Percentiles rank a stretch among this genome's conserved stretches.
Conservation (phyloP, 2,797 vertebrate genomes). For the Diglossa cyanea region DNA sequence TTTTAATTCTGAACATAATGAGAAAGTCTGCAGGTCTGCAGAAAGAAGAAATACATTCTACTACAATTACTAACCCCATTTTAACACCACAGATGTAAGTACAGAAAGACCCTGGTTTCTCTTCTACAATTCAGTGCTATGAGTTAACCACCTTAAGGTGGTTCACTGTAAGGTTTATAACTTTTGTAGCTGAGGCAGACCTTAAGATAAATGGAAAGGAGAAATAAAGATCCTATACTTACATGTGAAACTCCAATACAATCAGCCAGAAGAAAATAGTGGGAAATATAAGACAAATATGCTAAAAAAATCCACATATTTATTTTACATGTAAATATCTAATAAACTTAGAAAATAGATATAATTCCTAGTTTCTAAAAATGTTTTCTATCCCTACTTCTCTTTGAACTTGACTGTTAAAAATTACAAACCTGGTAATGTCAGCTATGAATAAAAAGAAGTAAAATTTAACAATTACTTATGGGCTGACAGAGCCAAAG, state of each 20-base stretch:
- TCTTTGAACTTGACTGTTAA: background rate
- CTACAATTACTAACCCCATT: background rate
- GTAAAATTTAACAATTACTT: background rate
- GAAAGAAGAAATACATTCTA: background rate
- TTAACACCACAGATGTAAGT: background rate
- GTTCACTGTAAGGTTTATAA: background rate
- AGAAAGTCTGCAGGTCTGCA: background rate
- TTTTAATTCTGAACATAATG: background rate
- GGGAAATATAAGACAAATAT: background rate
- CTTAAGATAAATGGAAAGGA: background rate
- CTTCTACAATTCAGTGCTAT: background rate
- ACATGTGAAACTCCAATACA: background rate
- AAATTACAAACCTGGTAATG: background rate
- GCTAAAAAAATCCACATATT: background rate
- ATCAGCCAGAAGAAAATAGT: background rate
- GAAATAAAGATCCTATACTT: background rate
- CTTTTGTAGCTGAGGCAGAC: background rate
- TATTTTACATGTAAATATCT: background rate
- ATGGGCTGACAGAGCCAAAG: background rate
- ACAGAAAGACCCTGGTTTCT: background rate
- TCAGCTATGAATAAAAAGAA: background rate
- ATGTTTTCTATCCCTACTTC: background rate
- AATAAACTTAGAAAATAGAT: background rate
- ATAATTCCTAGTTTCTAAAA: background rate
- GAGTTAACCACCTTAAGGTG: background rate